phyloP scores from a whole-genome alignment of 2,888 invertebrate genomes.

The Heliconius aoede region DNA sequence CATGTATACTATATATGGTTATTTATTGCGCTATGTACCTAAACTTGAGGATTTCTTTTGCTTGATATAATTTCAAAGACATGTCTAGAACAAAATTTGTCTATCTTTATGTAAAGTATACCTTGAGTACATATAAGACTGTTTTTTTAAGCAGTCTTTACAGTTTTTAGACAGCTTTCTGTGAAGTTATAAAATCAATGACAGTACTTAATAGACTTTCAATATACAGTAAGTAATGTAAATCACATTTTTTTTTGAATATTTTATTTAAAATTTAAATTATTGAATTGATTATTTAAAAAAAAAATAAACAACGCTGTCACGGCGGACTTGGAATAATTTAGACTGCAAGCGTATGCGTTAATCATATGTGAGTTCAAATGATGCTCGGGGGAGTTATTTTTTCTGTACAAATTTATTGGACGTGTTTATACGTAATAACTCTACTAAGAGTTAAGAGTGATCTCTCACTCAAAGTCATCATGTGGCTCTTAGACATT shows the following conservation, averaged over 20 bases:
- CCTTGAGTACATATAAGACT: too few relatives aligned
- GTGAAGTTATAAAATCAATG: too few relatives aligned
- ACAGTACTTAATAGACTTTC: too few relatives aligned
- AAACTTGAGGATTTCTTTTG: constrained; percentile 31
- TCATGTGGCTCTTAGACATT: too few relatives aligned
- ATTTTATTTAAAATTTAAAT: too few relatives aligned
- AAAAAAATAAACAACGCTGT: neutral
- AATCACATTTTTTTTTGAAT: too few relatives aligned
- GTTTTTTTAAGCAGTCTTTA: too few relatives aligned
- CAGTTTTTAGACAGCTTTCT: too few relatives aligned
- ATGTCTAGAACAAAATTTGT: neutral
- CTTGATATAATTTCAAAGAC: constrained; percentile 24
- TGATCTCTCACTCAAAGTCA: neutral
- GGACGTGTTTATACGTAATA: neutral
- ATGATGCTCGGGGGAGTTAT: neutral
- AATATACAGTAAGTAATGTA: too few relatives aligned
- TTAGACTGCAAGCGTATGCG: neutral
- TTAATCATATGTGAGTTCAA: neutral
- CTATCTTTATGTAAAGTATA: too few relatives aligned
- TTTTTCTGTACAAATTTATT: neutral
- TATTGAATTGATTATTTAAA: too few relatives aligned
- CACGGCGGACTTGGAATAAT: neutral
- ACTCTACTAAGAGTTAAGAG: neutral
- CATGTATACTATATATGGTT: constrained; percentile 48
- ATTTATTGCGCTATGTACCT: constrained; percentile 47